Base-by-base conservation (phyloP, 1,140 invertebrate genomes). In the Zaprionus inermis region DNA sequence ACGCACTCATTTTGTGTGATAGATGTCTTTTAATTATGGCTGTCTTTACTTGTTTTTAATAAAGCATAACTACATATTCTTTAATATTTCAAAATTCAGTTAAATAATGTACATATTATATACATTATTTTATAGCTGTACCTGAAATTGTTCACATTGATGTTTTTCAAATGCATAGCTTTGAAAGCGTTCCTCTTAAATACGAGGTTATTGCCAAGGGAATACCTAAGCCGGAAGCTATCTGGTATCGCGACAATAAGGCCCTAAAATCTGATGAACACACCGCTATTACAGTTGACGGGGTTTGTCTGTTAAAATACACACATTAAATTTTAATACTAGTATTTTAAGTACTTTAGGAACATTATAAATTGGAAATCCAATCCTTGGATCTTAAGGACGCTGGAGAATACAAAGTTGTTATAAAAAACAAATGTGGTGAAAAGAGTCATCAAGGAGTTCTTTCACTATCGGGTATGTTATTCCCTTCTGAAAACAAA, bases 221-320 rank as follows among this genome's bases (percentile, higher is more conserved):
- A 20, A 93, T 95, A 71, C 97, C 97, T 24, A 94, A 95, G 69
- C 96, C 97, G 0, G 95, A 95, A 46, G 96, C 95, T 4, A 95
- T 95, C 81, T 98, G 97, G 96, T 95, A 94, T 14, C 94, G 96
- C 63, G 94, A 97, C 82, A 96, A 95, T 5, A 93, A 95, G 73
- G 94, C 94, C 22, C 91, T 97, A 2, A 94, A 94, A 49, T 78
- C 93, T 0, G 93, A 95, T 22, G 94, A 95, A 20, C 94, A 94
- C 64, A 93, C 95, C 5, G 94, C 95, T 52, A 94, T 96, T 9
- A 93, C 93, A 6, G 95, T 96, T 24, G 94, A 95, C 16, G 96
- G 96, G 5, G 91, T 92, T 32, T n/a, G 91, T 91, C 22, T 2
- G 18, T 16, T 5, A 12, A 5, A 10, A 7, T 24, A 16, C 61